phyloP scores from a whole-genome alignment of 64 coral and sea anemone genomes.

The Hydrozoanthus tunicans region DNA sequence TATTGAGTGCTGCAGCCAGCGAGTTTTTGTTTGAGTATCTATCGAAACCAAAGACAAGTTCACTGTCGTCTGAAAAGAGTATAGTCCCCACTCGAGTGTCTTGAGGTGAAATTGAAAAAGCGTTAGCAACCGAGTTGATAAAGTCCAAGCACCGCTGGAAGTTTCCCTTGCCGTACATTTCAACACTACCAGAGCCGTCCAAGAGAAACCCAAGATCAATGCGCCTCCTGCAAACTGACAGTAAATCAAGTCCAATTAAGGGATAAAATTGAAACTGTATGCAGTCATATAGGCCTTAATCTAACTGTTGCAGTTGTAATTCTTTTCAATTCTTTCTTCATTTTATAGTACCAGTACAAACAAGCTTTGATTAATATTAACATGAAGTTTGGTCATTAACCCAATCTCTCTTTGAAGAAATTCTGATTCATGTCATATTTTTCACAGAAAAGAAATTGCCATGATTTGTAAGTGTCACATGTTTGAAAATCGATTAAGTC shows the following conservation, averaged over 20 bases:
- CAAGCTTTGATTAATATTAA: too few relatives aligned
- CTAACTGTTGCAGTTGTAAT: too few relatives aligned
- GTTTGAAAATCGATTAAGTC: too few relatives aligned
- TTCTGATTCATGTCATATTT: too few relatives aligned
- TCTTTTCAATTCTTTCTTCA: too few relatives aligned
- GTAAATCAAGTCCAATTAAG: neutral
- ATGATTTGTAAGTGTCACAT: too few relatives aligned
- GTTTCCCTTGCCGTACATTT: conserved; percentile 50
- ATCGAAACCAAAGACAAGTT: conserved; percentile 54
- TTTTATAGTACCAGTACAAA: too few relatives aligned
- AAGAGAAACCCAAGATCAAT: conserved; percentile 62
- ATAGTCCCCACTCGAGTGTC: conserved; percentile 50
- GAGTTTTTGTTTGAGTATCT: conserved; percentile 32
- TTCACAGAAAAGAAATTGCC: too few relatives aligned
- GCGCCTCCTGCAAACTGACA: conserved; percentile 28
- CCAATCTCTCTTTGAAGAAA: too few relatives aligned
- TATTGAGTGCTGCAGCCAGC: conserved; percentile 35
- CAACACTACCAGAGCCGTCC: conserved; percentile 66
- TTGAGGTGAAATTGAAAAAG: conserved; percentile 33
- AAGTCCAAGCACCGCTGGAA: conserved; percentile 60
- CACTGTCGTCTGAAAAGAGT: conserved; percentile 30
- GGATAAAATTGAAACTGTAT: neutral
- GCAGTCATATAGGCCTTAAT: neutral
- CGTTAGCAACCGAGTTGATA: conserved; percentile 51
- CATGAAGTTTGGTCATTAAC: too few relatives aligned